Percentiles rank a stretch among this genome's conserved stretches.
Evolutionary conservation across 2,113 vertebrate genomes (phyloP).

Genomic region (Corynorhinus townsendii): DNA sequence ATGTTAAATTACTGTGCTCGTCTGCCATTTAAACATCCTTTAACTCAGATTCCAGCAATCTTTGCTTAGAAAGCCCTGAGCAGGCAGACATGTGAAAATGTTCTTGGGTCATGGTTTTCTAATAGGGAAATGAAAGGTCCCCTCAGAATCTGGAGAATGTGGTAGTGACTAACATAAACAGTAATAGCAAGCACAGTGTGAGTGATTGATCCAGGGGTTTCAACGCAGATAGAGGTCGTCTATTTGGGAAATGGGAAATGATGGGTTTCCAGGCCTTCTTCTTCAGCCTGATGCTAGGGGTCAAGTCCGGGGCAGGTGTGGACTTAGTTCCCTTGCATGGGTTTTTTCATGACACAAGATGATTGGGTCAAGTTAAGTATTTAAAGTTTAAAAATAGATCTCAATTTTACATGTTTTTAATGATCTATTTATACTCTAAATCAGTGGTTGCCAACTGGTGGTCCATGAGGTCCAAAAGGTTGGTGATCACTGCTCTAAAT

Average conservation of each 20-base stretch:
- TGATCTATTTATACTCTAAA: neutral
- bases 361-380: neutral
- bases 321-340: neutral
- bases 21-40: neutral
- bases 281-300: neutral
- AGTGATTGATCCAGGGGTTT: neutral
- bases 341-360: neutral
- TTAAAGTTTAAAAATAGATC: neutral
- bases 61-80: neutral
- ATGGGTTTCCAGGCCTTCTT: neutral
- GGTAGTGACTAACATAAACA: neutral
- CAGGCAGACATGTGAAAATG: neutral
- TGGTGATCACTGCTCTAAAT: neutral
- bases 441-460: neutral
- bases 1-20: neutral
- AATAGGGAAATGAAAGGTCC: neutral
- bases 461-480: no score
- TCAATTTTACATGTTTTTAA: neutral
- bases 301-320: neutral
- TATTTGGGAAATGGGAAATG: fast-evolving
- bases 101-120: neutral
- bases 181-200: neutral
- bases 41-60: neutral
- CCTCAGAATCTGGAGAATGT: neutral
- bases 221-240: neutral